Evolutionary conservation across 2,888 invertebrate genomes (phyloP), one percentile per base, ranked within the genome.

Genomic region (Folsomia candida): DNA sequence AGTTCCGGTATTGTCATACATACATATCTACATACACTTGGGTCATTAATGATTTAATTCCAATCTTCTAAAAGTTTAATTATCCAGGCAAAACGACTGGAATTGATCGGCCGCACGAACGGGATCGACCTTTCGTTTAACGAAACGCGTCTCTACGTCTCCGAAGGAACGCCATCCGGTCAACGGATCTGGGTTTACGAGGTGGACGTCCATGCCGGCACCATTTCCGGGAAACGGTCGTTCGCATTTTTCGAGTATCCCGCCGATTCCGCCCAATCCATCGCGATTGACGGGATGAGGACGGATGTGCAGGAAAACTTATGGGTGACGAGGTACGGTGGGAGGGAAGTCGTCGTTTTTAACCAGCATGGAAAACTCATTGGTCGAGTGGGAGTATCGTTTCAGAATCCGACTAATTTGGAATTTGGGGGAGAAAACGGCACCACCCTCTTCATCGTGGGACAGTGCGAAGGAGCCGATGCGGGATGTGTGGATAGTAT

Each of bases 81-180:
- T 59, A 72, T 74, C 26, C 57, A 27, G n/a, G n/a, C n/a, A n/a
- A n/a, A n/a, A n/a, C 58, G 68, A n/a, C 28, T 77, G 51, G 75
- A 71, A 14, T 66, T 77, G 14, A 71, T 77, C 70, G 77, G 77
- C 18, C 69, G 77, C 51, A 75, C 75, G 2, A 77, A 77, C 57
- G 77, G 77, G 57, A 77, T 77, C 67, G 77, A 77, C 59, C 62
- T 77, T n/a, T 72, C 75, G 1, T 72, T 73, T 1, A 74, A 77
- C 20, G 77, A 77, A 61, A 69, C 24, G 14, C 64, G 22, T 26
- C 27, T 77, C 22, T 73, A 68, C 57, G 75, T 74, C 51, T 67
- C 69, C 18, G 71, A 58, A 14, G 72, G 77, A 18, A 61, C 27
- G 0, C 72, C 74, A 2, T 72, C 72, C 51, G 22, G 57, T 14